Base-by-base conservation (phyloP, 1,140 invertebrate genomes). In the Bombus affinis region DNA sequence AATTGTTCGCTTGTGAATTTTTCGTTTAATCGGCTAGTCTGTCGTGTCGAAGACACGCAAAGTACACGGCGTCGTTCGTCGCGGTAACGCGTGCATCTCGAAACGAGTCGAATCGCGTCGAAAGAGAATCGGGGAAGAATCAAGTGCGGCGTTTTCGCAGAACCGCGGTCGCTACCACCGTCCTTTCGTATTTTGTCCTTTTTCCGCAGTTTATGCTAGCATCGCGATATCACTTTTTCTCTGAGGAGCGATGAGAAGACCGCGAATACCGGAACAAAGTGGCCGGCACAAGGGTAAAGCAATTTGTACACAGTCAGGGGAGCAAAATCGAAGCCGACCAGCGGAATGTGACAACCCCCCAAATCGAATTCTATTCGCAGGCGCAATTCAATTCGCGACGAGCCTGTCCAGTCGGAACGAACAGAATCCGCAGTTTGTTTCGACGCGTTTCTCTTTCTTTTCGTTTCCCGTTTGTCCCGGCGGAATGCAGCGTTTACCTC, bases 291-390 rank as follows among this genome's bases (percentile, higher is more conserved):
- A 79, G 53, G 47, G n/a, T 42, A 47, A 71, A 80, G 42, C 53
- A 68, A 80, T 85, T 85, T 22, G n/a, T 47, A 66, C 39, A 47
- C 65, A 28, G 76, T 37, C 42, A 72, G 15, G 25, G 76, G 66
- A 80, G 32, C 68, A n/a, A 80, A 44, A 85, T 85, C 77, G 83
- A 53, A 65, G 28, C 53, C 39, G 39, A 10, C 62, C 25, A 79
- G 37, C 6, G 37, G 53, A 35, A 22, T 9, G 44, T 44, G 44
- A 81, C 70, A 82, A 86, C 86, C 85, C 5, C 80, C 88, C 75
- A 82, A 91, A 93, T 92, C 89, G 89, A 92, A 93, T 93, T 92
- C 88, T 85, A 92, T 79, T 82, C 86, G 87, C 79, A 90, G 86
- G 73, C 66, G 73, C 81, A 93, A 93, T 94, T 89, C 85, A 90